Evolutionary conservation across 2,113 vertebrate species (phyloP), one percentile per base, ranked within the genome.

Genomic region (Callopanchax toddi): DNA sequence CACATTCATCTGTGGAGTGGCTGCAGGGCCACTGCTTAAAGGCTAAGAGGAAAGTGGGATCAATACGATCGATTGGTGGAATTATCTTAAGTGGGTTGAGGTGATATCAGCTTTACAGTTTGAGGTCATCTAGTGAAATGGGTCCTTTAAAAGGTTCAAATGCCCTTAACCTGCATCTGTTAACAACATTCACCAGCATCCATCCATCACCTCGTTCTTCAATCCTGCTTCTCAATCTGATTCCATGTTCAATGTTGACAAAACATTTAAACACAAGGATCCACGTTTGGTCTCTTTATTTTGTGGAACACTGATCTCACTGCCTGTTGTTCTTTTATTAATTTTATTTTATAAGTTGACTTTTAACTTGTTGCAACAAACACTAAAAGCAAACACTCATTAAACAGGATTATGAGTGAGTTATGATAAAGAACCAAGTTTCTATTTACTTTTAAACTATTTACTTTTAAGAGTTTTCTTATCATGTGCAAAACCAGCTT

Each of bases 1-100:
- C n/a, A 25, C 58, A 62, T 67, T 18, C 1, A 59, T 64, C 67
- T 68, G 7, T 52, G 20, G 29, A 25, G 26, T 44, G 43, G 21
- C 22, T 17, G 45, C 16, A 32, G 48, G 60, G 53, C 49, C 50
- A 10, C 32, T 18, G 51, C 18, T 34, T 53, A 2, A 26, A 50
- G 16, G 45, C 58, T n/a, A 42, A 50, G 34, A 5, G 20, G 56
- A 54, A 42, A 26, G n/a, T 11, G 17, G 0, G 42, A 79, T 85
- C 82, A 71, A 87, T 87, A 48, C 9, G 12, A 58, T 60, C 32
- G 60, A 78, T 63, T 1, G 16, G 49, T 20, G 42, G 32, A 57
- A 50, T 20, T 37, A 6, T 39, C 43, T 46, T 12, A 5, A 48
- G 16, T 25, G 66, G 32, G 53, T 0, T 55, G 22, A 26, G 18